Base-by-base conservation (phyloP, 2,797 vertebrate species). In the Girardinus metallicus region DNA sequence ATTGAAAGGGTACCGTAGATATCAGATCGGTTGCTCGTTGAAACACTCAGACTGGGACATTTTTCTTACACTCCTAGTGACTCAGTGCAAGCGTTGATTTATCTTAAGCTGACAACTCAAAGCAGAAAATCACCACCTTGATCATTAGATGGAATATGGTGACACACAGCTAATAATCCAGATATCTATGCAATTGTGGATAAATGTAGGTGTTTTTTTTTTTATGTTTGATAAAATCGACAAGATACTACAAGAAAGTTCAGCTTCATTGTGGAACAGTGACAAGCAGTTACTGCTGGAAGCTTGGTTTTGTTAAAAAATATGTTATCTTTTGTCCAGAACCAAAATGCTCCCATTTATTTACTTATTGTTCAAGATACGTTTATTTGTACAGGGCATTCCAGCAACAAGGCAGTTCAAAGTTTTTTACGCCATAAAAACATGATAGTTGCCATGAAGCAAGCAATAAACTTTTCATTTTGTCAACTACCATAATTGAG, bases 41-140 rank as follows among this genome's bases (percentile, higher is more conserved):
- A 76, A 7, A 68, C 15, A 55, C 36, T 15, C 36, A 31, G 36
- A 0, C 13, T 12, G 1, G 9, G 64, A 55, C 72, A 34, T 75
- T 85, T 85, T 57, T 41, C 26, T 57, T 15, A 71, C n/a, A 51
- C 6, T n/a, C 1, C 8, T 39, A 2, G 18, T 87, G 74, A 84
- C 75, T 86, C 47, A 83, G 83, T 85, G 3, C 60, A 76, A 85
- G 71, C 78, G 74, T 82, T 13, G 4, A 43, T 80, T 88, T 80
- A 74, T 83, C 76, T 88, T 83, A 79, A 83, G 44, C 23, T 76
- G 80, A 89, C 66, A 60, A 34, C 76, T 82, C 80, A 66, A 78
- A 12, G 16, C 76, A 57, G 12, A 8, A 21, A 72, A 75, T 85
- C 3, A 71, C 16, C 34, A 16, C 34, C 2, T 73, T 76, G 18